A percentile compares a stretch with the other conserved stretches of the same genome.
These are phyloP conservation scores for Chaunax sp. DNA, from an alignment of 2,797 vertebrate genomes.

Conservation along the genomic window DNA sequence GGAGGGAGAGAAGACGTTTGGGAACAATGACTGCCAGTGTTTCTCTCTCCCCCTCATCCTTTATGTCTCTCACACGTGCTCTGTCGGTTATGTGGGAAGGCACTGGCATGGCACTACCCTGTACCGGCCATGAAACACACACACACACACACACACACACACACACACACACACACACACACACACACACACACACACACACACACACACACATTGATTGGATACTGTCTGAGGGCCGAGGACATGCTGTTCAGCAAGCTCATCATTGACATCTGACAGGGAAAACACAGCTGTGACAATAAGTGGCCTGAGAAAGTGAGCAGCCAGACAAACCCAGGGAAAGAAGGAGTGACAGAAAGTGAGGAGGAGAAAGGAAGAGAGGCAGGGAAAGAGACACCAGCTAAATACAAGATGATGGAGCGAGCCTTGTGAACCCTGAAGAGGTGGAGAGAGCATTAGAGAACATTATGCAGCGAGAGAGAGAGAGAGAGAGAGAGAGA, in stretches of 20 bases:
- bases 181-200: slow-evolving; percentile 11
- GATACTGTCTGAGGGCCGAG: no score
- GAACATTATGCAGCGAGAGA: slow-evolving; percentile 27
- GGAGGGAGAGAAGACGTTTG: slow-evolving; percentile 35
- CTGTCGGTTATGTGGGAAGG: slow-evolving; percentile 65
- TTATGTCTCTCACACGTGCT: slow-evolving; percentile 53
- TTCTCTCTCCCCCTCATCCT: slow-evolving; percentile 17
- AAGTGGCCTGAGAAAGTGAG: slow-evolving; percentile 56
- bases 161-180: slow-evolving; percentile 30
- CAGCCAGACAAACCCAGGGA: not conserved
- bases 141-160: slow-evolving; percentile 17
- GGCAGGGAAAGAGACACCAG: not conserved
- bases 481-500: slow-evolving; percentile 37
- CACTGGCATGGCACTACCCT: slow-evolving; percentile 68
- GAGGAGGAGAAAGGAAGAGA: not conserved
- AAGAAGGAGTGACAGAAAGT: not conserved
- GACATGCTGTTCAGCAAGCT: slow-evolving; percentile 60
- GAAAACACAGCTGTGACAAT: slow-evolving; percentile 81
- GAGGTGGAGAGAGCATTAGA: slow-evolving; percentile 41
- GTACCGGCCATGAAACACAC: slow-evolving; percentile 39
- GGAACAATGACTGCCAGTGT: slow-evolving; percentile 69
- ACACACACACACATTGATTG: slow-evolving; percentile 38
- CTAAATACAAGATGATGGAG: not conserved
- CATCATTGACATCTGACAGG: slow-evolving; percentile 59
- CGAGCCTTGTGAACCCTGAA: not conserved